These are phyloP conservation scores for Bradysia coprophila DNA, from an alignment of 1,140 invertebrate species.

Conservation along the genomic window DNA sequence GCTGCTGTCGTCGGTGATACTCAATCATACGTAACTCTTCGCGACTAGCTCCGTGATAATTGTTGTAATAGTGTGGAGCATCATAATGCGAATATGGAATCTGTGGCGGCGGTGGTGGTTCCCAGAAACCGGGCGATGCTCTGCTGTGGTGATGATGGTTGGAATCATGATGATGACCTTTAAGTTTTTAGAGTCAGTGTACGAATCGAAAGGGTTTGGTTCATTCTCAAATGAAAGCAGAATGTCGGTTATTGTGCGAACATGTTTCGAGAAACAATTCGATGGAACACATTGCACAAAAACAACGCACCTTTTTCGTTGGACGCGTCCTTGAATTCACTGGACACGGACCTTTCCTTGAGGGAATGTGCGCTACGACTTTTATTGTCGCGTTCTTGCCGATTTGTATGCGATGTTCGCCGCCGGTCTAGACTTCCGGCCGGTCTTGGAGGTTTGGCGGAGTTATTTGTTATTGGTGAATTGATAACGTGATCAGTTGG, in stretches of 20 bases:
- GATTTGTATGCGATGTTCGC: conserved; percentile 21
- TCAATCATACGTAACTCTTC: conserved; percentile 6
- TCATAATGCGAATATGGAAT: not conserved
- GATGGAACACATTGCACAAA: not conserved
- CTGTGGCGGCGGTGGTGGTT: conserved; percentile 1
- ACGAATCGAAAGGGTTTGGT: too few species aligned
- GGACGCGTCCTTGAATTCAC: not conserved
- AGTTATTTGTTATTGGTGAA: not conserved
- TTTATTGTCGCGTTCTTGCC: conserved; percentile 31
- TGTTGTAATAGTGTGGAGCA: conserved; percentile 19
- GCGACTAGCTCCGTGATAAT: conserved; percentile 7
- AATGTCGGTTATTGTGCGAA: too few species aligned
- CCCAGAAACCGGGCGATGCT: conserved; percentile 1
- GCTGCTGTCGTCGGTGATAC: conserved; percentile 6
- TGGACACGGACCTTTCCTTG: conserved; percentile 20
- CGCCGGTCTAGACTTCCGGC: conserved; percentile 30
- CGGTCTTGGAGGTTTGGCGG: not conserved
- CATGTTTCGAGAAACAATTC: too few species aligned
- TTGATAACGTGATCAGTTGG: conserved; percentile 8
- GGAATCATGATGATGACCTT: not conserved
- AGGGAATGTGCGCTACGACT: conserved; percentile 30
- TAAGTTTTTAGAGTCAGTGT: too few species aligned
- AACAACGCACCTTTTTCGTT: not conserved
- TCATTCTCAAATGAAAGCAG: too few species aligned
- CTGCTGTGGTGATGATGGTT: not conserved